Evolutionary conservation across 2,113 vertebrate species (phyloP).

Genomic region (Sylvia atricapilla): DNA sequence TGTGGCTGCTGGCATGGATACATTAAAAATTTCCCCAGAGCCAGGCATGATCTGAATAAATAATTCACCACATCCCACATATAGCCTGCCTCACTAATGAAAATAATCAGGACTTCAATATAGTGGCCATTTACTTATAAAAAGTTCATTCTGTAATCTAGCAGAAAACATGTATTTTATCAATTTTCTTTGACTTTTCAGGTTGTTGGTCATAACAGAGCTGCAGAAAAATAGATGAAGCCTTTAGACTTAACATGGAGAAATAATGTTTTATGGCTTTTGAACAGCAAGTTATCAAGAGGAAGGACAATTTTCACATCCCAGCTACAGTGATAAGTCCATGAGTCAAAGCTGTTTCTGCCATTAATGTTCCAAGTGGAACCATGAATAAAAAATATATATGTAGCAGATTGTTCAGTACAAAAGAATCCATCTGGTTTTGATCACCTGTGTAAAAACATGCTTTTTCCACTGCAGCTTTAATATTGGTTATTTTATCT

Average conservation of each 20-base stretch:
- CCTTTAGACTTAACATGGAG: background rate
- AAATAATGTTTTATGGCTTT: constrained; percentile 14
- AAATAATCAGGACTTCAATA: background rate
- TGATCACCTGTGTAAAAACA: background rate
- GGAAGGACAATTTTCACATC: background rate
- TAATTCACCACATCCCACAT: background rate
- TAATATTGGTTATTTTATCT: background rate
- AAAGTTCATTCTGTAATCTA: background rate
- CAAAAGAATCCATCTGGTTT: background rate
- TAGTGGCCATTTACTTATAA: background rate
- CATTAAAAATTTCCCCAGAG: background rate
- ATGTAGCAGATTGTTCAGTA: background rate
- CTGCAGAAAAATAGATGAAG: background rate
- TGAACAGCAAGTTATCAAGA: constrained; percentile 4
- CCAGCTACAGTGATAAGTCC: background rate
- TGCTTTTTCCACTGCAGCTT: background rate
- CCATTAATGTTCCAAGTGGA: background rate
- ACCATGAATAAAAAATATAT: background rate
- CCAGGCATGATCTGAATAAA: background rate
- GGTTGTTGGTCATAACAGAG: background rate
- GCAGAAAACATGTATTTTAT: background rate
- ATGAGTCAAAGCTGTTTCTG: background rate
- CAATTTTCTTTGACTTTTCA: constrained; percentile 9
- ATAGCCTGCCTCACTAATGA: background rate
- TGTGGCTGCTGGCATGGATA: background rate